These are phyloP conservation scores for Nomada goodeniana DNA, from an alignment of 2,888 invertebrate species.

Conservation along the genomic window DNA sequence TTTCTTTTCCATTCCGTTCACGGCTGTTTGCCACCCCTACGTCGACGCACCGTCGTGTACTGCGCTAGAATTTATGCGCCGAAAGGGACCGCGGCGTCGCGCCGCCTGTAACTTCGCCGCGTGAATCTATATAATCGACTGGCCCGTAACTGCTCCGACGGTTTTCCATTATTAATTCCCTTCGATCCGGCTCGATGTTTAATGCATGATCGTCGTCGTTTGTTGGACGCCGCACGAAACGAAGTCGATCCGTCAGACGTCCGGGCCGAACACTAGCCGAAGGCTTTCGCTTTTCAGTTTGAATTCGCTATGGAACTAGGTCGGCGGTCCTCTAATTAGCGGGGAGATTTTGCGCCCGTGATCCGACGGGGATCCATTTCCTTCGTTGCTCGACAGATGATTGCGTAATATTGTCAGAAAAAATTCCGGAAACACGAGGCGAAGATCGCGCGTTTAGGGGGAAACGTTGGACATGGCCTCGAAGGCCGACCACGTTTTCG, in stretches of 20 bases:
- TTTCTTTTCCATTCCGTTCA: neutral
- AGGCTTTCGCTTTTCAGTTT: conserved; percentile 1
- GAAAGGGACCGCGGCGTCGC: conserved; percentile 7
- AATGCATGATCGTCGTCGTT: conserved; percentile 43
- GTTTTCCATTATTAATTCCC: conserved; percentile 70
- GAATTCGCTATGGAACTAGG: conserved; percentile 11
- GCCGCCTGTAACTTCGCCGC: conserved; percentile 5
- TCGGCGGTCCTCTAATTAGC: conserved; percentile 45
- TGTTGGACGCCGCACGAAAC: conserved; percentile 3
- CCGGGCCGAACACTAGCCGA: neutral
- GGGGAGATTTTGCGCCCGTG: conserved; percentile 8
- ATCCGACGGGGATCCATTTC: conserved; percentile 3
- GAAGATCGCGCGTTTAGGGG: neutral
- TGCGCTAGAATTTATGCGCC: conserved; percentile 30
- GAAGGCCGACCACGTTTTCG: conserved; percentile 28
- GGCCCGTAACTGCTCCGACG: conserved; percentile 29
- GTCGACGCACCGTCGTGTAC: neutral
- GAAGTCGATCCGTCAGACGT: conserved; percentile 20
- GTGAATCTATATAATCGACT: conserved; percentile 57
- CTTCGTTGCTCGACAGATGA: neutral
- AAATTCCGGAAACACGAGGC: neutral
- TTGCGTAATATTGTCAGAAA: neutral
- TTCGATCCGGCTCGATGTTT: conserved; percentile 46
- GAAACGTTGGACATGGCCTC: neutral
- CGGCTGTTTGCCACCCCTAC: neutral